Evolutionary conservation across 1,140 invertebrate species (phyloP).

Genomic region (Drosophila bifasciata): DNA sequence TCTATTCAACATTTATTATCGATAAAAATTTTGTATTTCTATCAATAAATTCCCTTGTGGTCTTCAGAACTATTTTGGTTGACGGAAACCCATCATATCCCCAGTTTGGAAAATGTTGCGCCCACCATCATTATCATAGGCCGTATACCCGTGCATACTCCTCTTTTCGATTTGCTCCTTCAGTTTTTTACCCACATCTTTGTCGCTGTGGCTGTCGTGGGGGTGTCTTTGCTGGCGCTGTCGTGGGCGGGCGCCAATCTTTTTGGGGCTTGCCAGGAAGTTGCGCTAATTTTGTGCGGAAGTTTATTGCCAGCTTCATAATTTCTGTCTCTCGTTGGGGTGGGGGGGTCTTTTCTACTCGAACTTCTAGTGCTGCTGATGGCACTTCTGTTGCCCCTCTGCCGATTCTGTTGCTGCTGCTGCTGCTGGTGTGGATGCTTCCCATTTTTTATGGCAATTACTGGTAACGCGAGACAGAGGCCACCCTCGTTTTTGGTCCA

Average conservation of each 20-base stretch:
- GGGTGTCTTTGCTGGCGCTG: conserved; percentile 30
- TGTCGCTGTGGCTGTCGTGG: conserved; percentile 14
- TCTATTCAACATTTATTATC: too few relatives aligned
- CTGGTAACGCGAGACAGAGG: conserved; percentile 21
- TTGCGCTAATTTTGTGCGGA: conserved; percentile 72
- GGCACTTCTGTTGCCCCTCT: conserved; percentile 3
- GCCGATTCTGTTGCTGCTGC: conserved; percentile 13
- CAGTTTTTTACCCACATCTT: conserved; percentile 30
- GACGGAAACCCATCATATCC: conserved; percentile 21
- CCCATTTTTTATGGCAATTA: conserved; percentile 52
- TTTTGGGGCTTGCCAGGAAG: conserved; percentile 67
- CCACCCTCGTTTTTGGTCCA: conserved; percentile 11
- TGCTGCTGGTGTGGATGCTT: conserved; percentile 19
- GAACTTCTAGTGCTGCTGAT: conserved; percentile 8
- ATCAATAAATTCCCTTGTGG: too few relatives aligned
- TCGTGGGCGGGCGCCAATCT: conserved; percentile 39
- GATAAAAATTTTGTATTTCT: background rate
- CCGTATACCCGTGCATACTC: background rate
- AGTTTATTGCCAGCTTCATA: conserved; percentile 76
- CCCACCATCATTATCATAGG: conserved; percentile 7
- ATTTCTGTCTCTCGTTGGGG: conserved; percentile 57
- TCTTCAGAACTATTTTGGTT: conserved; percentile 5
- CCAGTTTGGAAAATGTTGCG: conserved; percentile 21
- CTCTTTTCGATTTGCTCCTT: conserved; percentile 12
- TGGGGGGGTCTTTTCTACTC: background rate